Base-by-base conservation (phyloP, 2,888 invertebrate species). In the Dromius quadrimaculatus region DNA sequence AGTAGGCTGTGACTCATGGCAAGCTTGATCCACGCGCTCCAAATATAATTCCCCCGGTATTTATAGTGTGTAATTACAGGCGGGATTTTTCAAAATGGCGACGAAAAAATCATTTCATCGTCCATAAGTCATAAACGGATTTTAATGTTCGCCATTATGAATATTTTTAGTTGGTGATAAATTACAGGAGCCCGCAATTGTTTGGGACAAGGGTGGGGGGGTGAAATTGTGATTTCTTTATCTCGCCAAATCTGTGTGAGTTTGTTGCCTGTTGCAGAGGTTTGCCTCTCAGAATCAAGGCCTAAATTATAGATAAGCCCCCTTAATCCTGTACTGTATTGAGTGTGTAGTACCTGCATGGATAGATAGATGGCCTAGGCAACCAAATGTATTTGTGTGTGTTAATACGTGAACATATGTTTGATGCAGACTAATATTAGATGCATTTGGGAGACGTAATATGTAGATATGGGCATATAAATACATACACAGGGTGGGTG, bases 381-480 rank as follows among this genome's bases (percentile, higher is more conserved):
- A n/a, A n/a, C n/a, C n/a, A n/a, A n/a, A n/a, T 41, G 41, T 41
- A 11, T 41, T 3, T 47, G 22, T 47, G 20, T 47, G 20, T 19
- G 22, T 17, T 47, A 19, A 47, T 20, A 47, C 20, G 47, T 9
- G 47, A n/a, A 47, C 47, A 47, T 47, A 20, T 47, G 47, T 47
- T 47, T 47, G 22, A n/a, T 22, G 9, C 47, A 11, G 20, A 47
- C 47, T 47, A 47, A 47, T 47, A 47, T 47, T 47, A 22, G 20
- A 47, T 47, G 47, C 47, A 47, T 47, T 47, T 47, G 20, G 8
- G 22, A 8, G 19, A 47, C 11, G 69, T 73, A 72, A 74, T 76
- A 74, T 76, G 74, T 75, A 66, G 57, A 43, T 34, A 34, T 69
- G 61, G 62, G 66, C 41, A 15, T 41, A 41, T 41, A 4, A n/a